Conservation (phyloP, 1,140 invertebrate species). For the Pararge aegeria region DNA sequence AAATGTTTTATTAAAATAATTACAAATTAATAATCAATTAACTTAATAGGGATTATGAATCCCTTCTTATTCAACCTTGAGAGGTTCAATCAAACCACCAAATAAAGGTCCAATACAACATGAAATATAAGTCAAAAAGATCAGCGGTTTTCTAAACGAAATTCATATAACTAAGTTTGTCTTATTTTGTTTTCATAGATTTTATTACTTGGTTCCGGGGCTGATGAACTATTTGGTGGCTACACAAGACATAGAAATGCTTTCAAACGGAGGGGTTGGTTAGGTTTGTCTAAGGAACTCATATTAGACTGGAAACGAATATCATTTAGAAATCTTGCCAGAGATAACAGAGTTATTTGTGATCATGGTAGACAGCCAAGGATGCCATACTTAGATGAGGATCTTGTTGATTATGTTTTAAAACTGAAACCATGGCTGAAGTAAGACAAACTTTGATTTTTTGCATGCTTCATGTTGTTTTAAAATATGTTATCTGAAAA, state of each 20-base stretch:
- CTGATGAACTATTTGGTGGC: conserved; percentile 98
- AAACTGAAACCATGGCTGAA: conserved; percentile 85
- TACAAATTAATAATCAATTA: too few species aligned
- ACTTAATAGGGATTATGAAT: too few species aligned
- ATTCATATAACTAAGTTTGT: too few species aligned
- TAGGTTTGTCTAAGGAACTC: conserved; percentile 85
- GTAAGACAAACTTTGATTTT: conserved; percentile 70
- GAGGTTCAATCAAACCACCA: too few species aligned
- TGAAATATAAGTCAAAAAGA: too few species aligned
- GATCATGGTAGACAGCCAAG: conserved; percentile 90
- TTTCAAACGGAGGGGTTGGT: conserved; percentile 85
- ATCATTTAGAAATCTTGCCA: conserved; percentile 93
- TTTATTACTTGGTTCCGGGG: conserved; percentile 95
- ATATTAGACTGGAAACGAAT: conserved; percentile 90
- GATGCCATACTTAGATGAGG: conserved; percentile 97
- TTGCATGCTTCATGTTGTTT: background rate
- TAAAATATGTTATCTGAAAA: background rate
- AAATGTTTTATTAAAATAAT: too few species aligned
- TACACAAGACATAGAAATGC: conserved; percentile 93
- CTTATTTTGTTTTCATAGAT: conserved; percentile 81
- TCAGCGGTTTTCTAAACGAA: too few species aligned
- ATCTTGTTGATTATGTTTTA: conserved; percentile 86
- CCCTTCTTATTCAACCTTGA: too few species aligned
- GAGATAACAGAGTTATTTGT: conserved; percentile 94
- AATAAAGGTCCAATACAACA: too few species aligned